Base-by-base conservation (phyloP, 2,113 vertebrate genomes). In the Channa maculata region DNA sequence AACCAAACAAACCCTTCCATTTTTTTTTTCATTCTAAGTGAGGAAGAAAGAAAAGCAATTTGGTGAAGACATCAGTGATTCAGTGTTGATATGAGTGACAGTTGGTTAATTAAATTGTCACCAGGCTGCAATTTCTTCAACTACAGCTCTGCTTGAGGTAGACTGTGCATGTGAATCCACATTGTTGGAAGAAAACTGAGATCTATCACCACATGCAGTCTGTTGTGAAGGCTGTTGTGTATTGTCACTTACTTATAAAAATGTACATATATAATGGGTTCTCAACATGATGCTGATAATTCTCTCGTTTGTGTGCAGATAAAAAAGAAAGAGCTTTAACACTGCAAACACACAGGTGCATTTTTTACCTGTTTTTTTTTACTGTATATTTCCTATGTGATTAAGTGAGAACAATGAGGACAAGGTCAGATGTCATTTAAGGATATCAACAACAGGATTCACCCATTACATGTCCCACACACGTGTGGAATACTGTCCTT, bases 71-170 rank as follows among this genome's bases (percentile, higher is more conserved):
- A 68, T 78, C 71, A 60, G 79, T 66, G 86, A 85, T 88, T 84
- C 74, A 66, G 65, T 65, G 79, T 69, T 80, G 75, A 85, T 78
- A 75, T 88, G 83, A 86, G 77, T 82, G 88, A 86, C 83, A 75
- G 86, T 85, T 65, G 77, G 79, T 82, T 86, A 86, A 90, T 92
- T 92, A 86, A 89, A 88, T 80, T 88, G 82, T 89, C 88, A 86
- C 57, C 68, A 80, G 60, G 79, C 87, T 75, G 74, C 49, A 71
- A 5, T 81, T 88, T 86, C 54, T 70, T 87, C 74, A 80, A 82
- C 84, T 52, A 58, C 41, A 65, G 71, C 76, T 59, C 65, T 51
- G 68, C 57, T 69, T 65, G 53, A 48, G 50, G 53, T 77, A 13
- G 46, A 67, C 66, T 68, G 50, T 69, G 82, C 71, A 58, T 65